Conservation (phyloP, 2,797 vertebrate genomes). For the Miichthys miiuy region DNA sequence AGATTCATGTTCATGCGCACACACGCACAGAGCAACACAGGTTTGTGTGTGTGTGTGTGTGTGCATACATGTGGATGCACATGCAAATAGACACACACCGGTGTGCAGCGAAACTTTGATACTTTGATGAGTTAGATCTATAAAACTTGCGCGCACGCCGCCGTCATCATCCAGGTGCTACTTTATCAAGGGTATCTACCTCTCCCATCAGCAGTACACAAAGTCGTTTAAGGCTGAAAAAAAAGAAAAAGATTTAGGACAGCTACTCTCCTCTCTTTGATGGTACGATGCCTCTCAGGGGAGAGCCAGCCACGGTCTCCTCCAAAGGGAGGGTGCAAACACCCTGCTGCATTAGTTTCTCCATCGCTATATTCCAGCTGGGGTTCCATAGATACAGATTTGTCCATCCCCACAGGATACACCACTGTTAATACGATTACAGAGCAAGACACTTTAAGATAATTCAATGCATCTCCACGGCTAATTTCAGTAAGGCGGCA, state of each 20-base stretch:
- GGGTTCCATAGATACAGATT: constrained; percentile 64
- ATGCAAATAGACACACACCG: background rate
- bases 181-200: constrained; percentile 53
- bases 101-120: constrained; percentile 20
- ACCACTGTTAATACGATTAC: constrained; percentile 84
- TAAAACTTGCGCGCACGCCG: constrained; percentile 7
- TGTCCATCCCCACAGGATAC: constrained; percentile 72
- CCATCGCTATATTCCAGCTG: constrained; percentile 45
- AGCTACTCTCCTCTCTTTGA: constrained; percentile 53
- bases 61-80: no score
- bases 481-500: constrained; percentile 76
- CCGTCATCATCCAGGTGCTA: background rate
- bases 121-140: constrained; percentile 16
- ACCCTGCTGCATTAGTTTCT: constrained; percentile 44
- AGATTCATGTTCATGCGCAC: constrained; percentile 9
- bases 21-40: background rate
- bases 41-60: background rate
- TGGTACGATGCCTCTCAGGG: constrained; percentile 60
- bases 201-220: constrained; percentile 41
- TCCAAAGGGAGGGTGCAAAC: constrained; percentile 39
- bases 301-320: constrained; percentile 38
- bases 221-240: constrained; percentile 50
- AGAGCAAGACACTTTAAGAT: constrained; percentile 81
- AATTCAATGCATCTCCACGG: constrained; percentile 79
- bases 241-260: constrained; percentile 52